Evolutionary conservation across 2,888 invertebrate species (phyloP), one percentile per base, ranked within the genome.

Genomic region (Sinhomidia bicolor): DNA sequence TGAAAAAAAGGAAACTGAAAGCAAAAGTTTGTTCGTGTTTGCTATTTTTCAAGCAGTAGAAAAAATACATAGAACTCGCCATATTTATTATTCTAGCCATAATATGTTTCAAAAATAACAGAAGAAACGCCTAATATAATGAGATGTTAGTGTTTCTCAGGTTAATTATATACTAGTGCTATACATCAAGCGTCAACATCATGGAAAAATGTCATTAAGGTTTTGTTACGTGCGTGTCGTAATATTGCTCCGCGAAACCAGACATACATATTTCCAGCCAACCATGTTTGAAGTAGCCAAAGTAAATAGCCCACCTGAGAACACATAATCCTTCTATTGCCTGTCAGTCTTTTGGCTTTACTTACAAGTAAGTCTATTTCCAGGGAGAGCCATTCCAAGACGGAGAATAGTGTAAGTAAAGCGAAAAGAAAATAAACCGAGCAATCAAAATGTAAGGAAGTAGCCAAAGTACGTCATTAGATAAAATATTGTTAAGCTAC

Each of bases 141-240:
- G 54, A 54, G 54, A 54, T 54, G 54, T 54, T 54, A 54, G 17
- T 17, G 14, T 60, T 62, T 62, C 62, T 17, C 36, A 57, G 32
- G 84, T 60, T 84, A 84, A 84, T 84, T 84, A 44, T 76, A 60
- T 26, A 14, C 12, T 57, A 57, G n/a, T n/a, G 3, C 17, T 20
- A 17, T 71, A 68, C 36, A 9, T 83, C 10, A 44, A 44, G 9
- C 62, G 14, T 29, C 17, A 51, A 10, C 57, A 36, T 41, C 84
- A 84, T 76, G 84, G 68, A 84, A 84, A 84, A 74, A 26, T 47
- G 29, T 47, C 76, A 76, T 83, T 83, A 84, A 26, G 47, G 17
- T 57, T 57, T 41, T 47, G 74, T 83, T 83, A 57, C 74, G 83
- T 84, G 84, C 57, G 3, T 29, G 29, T 14, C 26, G 6, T 9